phyloP scores from a whole-genome alignment of 2,888 invertebrate species.

The Drosophila aldrichi region DNA sequence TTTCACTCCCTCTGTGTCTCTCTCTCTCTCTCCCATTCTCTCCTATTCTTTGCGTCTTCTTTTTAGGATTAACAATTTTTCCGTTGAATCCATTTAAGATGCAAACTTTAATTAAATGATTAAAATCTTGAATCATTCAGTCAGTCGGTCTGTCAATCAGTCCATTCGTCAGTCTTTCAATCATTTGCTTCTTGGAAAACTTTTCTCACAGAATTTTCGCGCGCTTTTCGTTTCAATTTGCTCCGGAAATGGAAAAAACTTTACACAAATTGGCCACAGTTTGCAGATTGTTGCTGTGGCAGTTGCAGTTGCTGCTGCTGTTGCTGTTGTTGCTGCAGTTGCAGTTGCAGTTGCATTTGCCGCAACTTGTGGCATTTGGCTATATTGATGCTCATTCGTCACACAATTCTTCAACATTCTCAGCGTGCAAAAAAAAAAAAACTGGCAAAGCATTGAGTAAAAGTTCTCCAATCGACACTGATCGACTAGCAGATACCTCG shows the following conservation, averaged over 20 bases:
- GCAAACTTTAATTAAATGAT: conserved; percentile 79
- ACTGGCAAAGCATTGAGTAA: conserved; percentile 6
- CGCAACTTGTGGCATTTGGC: conserved; percentile 21
- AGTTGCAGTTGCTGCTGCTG: conserved; percentile 4
- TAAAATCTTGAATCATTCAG: conserved; percentile 53
- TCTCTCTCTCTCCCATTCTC: background rate
- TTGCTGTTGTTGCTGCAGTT: conserved; percentile 3
- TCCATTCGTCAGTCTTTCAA: background rate
- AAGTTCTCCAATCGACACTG: background rate
- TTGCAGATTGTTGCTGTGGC: conserved; percentile 16
- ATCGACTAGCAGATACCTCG: background rate
- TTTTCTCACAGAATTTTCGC: conserved; percentile 75
- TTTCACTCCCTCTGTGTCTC: background rate
- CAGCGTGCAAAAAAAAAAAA: conserved; percentile 25
- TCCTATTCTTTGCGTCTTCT: background rate
- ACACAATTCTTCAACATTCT: conserved; percentile 50
- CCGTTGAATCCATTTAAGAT: conserved; percentile 70
- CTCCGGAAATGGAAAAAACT: conserved; percentile 68
- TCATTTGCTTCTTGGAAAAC: conserved; percentile 62
- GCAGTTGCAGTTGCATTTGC: conserved; percentile 17
- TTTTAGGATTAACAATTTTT: conserved; percentile 42
- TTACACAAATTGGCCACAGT: conserved; percentile 71
- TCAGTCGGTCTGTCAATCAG: conserved; percentile 6
- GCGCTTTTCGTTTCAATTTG: conserved; percentile 59
- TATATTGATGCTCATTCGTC: conserved; percentile 54